Percentiles rank a stretch among this genome's conserved stretches.
These are phyloP conservation scores for Pipa parva DNA, from an alignment of 2,113 vertebrate genomes.

Conservation along the genomic window DNA sequence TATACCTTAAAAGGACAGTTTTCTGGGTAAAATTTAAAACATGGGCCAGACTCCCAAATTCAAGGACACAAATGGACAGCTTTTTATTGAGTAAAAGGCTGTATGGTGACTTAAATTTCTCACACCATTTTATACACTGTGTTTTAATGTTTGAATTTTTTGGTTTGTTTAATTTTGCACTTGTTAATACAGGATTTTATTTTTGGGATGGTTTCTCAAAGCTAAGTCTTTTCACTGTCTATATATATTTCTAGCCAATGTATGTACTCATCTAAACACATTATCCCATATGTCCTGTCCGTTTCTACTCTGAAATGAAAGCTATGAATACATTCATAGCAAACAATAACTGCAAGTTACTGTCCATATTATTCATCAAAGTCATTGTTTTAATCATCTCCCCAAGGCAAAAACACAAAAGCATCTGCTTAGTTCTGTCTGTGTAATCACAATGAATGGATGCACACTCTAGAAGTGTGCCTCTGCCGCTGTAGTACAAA, in stretches of 20 bases:
- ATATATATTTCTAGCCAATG: conserved; percentile 74
- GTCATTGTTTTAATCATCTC: conserved; percentile 44
- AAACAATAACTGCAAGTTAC: conserved; percentile 50
- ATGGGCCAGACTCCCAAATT: conserved; percentile 65
- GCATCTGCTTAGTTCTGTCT: conserved; percentile 61
- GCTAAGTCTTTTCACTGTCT: conserved; percentile 71
- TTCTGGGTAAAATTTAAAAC: conserved; percentile 60
- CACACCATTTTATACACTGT: conserved; percentile 99
- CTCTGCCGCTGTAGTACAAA: conserved; percentile 54
- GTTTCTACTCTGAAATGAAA: conserved; percentile 73
- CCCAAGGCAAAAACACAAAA: conserved; percentile 46
- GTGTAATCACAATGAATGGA: conserved; percentile 59
- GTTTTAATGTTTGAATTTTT: conserved; percentile 85
- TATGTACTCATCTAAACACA: conserved; percentile 70
- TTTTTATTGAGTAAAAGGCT: conserved; percentile 86
- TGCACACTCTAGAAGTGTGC: conserved; percentile 47
- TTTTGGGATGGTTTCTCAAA: conserved; percentile 71
- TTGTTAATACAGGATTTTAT: conserved; percentile 86
- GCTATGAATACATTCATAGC: conserved; percentile 66
- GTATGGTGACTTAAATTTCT: conserved; percentile 85
- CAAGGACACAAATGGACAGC: conserved; percentile 73
- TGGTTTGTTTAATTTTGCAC: conserved; percentile 85
- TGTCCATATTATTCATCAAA: conserved; percentile 51
- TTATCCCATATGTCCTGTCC: conserved; percentile 72
- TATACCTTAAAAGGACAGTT: conserved; percentile 51